Evolutionary conservation across 2,888 invertebrate species (phyloP).

Genomic region (Galerucella nymphaeae): DNA sequence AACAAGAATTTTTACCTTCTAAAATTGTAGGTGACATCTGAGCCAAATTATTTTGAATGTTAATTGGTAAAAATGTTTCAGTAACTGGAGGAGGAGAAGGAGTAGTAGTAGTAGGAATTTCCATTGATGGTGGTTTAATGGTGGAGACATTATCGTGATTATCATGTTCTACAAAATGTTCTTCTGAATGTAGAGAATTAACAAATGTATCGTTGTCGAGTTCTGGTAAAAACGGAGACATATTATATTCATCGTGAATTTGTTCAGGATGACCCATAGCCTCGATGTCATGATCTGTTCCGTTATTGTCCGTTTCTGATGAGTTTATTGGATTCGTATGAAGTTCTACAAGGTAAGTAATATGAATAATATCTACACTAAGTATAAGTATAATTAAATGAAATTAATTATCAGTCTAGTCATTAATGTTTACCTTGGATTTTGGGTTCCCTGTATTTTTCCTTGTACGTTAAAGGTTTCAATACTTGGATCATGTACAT

Average conservation of each 20-base stretch:
- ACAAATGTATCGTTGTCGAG: constrained; percentile 72
- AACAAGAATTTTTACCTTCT: background rate
- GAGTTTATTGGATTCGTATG: constrained; percentile 20
- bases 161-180: constrained; percentile 52
- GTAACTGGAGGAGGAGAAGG: background rate
- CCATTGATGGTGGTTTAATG: constrained; percentile 38
- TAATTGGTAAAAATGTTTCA: background rate
- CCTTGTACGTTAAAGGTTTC: constrained; percentile 7
- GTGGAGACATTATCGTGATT: constrained; percentile 53
- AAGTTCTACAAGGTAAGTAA: constrained; percentile 18
- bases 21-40: background rate
- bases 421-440: constrained; percentile 36
- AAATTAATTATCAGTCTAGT: too few species aligned
- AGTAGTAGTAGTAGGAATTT: background rate
- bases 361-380: background rate
- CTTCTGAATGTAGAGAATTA: constrained; percentile 70
- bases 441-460: constrained; percentile 35
- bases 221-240: constrained; percentile 77
- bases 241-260: constrained; percentile 65
- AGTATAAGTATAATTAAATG: too few species aligned
- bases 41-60: background rate
- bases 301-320: constrained; percentile 11
- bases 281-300: constrained; percentile 13
- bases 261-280: constrained; percentile 48
- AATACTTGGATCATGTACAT: constrained; percentile 10